These are phyloP conservation scores for Drosophila glabriapex DNA, from an alignment of 2,888 invertebrate species.

Conservation along the genomic window DNA sequence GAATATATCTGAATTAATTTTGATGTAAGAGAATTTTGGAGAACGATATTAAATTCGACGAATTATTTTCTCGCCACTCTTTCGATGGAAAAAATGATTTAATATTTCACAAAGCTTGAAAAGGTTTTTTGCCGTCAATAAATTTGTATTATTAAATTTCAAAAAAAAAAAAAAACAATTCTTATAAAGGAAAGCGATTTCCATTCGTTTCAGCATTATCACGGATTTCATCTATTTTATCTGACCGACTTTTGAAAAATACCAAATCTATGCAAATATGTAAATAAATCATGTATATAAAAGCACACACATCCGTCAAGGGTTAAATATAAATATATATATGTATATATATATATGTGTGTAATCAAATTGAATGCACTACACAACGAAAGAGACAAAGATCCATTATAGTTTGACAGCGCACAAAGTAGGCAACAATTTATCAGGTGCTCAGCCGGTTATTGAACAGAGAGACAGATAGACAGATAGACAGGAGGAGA, in stretches of 20 bases:
- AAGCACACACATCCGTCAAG: background rate
- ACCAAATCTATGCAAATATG: background rate
- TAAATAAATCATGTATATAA: background rate
- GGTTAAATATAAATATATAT: background rate
- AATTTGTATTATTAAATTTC: accelerated
- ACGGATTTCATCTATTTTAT: background rate
- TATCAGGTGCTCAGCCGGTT: slow-evolving; percentile 47
- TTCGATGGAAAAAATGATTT: background rate
- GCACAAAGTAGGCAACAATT: slow-evolving; percentile 63
- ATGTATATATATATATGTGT: background rate
- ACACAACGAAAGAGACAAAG: background rate
- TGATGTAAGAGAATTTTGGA: background rate
- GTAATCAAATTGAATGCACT: background rate
- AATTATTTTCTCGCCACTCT: background rate
- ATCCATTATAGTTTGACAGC: slow-evolving; percentile 35
- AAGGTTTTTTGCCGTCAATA: background rate
- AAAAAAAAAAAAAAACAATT: background rate
- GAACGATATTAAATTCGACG: background rate
- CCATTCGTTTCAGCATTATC: background rate
- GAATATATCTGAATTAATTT: background rate
- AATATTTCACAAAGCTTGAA: background rate
- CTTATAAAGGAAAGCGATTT: background rate
- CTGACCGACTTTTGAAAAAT: background rate
- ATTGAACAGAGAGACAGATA: slow-evolving; percentile 26
- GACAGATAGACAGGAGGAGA: slow-evolving; percentile 21